Evolutionary conservation across 2,797 vertebrate genomes (phyloP), one percentile per base, ranked within the genome.

Genomic region (Sorex maritimensis): DNA sequence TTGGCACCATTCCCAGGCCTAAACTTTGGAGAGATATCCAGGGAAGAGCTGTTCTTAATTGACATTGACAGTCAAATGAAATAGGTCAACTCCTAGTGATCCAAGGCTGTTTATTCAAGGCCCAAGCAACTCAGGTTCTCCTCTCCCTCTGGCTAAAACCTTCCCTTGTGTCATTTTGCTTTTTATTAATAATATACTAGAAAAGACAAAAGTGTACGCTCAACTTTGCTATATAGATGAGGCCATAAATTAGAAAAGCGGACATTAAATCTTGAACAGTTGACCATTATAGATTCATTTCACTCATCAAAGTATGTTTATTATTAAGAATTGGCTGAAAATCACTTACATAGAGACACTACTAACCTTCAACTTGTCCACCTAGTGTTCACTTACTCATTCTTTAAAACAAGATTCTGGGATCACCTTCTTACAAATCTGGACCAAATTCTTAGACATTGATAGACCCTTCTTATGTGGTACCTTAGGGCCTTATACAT

Each of bases 1-100:
- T 28, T 96, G 97, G 95, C 97, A 92, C 9, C 21, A 6, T 90
- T 95, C 92, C 96, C 94, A 85, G 91, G 38, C 75, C 74, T 94
- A 49, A 87, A 67, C 75, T 92, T 78, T 19, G n/a, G 82, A 71
- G 90, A 80, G 34, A 90, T 81, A 84, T 84, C 90, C 63, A 52
- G 92, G 80, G 92, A 93, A 86, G 93, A 91, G 17, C 41, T 89
- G 92, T 81, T 95, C 89, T 78, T 96, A 88, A 97, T 95, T 78
- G 94, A 85, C 92, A 95, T 26, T 78, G 95, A 96, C 92, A 93
- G 84, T 80, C 67, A 92, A 82, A 90, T 81, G 84, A 91, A 92
- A 92, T 65, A 74, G 90, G 86, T 92, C 94, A 89, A 90, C 81
- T 91, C 90, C 91, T 86, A 78, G 79, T 85, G 94, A 91, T 86